Base-by-base conservation (phyloP, 2,888 invertebrate species). In the Caenorhabditis drosophilae region DNA sequence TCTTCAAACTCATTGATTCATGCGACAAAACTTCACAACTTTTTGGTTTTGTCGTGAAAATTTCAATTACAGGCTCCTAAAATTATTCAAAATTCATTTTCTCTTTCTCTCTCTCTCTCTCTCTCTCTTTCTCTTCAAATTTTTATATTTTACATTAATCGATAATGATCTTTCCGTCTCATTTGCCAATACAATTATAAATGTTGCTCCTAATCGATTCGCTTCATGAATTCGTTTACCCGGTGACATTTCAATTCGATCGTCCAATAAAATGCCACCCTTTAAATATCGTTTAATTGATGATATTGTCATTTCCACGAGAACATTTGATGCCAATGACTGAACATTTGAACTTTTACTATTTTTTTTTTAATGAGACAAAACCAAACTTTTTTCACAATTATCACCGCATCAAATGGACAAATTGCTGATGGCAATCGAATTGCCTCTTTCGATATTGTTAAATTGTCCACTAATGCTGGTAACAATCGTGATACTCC, bases 171-270 rank as follows among this genome's bases (percentile, higher is more conserved):
- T 46, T 44, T 67, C 63, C 16, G 84, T 85, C 79, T 82, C 87
- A 71, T 88, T 88, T 0, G 93, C 93, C 40, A 91, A 87, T 0
- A 94, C 89, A 46, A 95, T 84, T 15, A 90, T 87, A 70, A 88
- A 88, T 0, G 94, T 92, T 84, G 91, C 91, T 0, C 96, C 96
- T 67, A 89, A 86, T 53, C 83, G 84, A 75, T 88, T 89, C 2
- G 89, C 89, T 38, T 90, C 89, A 47, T 88, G 68, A 41, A 90
- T 75, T 52, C 95, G 86, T 79, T 89, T 89, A 2, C 96, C 96
- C 64, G 97, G 91, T 0, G 62, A 62, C 50, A 67, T 62, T 52
- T 67, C 58, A 45, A 55, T 51, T 42, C 73, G 59, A 58, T 73
- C 73, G 47, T 73, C 73, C 36, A 73, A 38, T 23, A 73, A 38